Evolutionary conservation across 1,140 invertebrate species (phyloP).

Genomic region (Sycobia sp.): DNA sequence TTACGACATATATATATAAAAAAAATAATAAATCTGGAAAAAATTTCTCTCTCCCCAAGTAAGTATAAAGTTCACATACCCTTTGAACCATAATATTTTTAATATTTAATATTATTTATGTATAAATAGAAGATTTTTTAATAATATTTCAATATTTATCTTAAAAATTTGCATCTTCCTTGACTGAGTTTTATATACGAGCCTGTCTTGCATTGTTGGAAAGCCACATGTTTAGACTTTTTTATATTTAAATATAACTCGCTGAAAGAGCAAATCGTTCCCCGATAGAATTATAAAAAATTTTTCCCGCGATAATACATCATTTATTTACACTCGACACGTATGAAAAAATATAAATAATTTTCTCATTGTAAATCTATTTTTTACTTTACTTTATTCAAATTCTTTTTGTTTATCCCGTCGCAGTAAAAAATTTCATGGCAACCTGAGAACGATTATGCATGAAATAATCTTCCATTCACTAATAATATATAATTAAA

Average conservation of each 20-base stretch:
- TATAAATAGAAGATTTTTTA: constrained; percentile 50
- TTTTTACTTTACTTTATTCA: constrained; percentile 32
- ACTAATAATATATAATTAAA: constrained; percentile 31
- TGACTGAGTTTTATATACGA: constrained; percentile 40
- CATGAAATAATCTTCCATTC: constrained; percentile 16
- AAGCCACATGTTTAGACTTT: constrained; percentile 33
- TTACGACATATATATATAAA: constrained; percentile 7
- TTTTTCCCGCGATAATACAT: constrained; percentile 31
- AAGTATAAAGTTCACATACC: constrained; percentile 19
- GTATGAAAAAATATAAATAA: constrained; percentile 31
- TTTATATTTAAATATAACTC: constrained; percentile 19
- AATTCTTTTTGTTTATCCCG: constrained; percentile 18
- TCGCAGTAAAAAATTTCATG: constrained; percentile 40
- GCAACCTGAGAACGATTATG: constrained; percentile 39
- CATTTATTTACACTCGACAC: constrained; percentile 28
- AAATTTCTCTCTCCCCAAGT: constrained; percentile 15
- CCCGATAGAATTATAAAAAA: constrained; percentile 25
- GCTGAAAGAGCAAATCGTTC: constrained; percentile 9
- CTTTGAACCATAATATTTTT: constrained; percentile 33
- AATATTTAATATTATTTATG: constrained; percentile 42
- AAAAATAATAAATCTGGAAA: constrained; percentile 24
- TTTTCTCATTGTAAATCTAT: constrained; percentile 18
- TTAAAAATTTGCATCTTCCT: constrained; percentile 39
- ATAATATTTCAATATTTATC: constrained; percentile 35
- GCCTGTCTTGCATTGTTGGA: constrained; percentile 26